phyloP scores from a whole-genome alignment of 2,113 vertebrate genomes.

The Hoplias malabaricus region DNA sequence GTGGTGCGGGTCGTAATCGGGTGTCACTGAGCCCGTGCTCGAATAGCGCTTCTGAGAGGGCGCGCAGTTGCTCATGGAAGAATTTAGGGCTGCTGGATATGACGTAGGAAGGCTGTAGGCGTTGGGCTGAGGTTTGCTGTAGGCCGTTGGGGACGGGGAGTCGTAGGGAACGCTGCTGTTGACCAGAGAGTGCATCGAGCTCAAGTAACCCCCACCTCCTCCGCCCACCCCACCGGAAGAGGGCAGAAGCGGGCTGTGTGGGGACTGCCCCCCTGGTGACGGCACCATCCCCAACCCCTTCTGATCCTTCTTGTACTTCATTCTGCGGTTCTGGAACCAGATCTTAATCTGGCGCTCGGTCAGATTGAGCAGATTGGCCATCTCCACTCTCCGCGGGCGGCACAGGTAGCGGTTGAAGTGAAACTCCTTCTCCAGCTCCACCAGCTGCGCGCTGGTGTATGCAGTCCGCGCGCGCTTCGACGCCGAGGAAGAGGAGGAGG shows the following conservation, averaged over 20 bases:
- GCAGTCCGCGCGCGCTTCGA: constrained; percentile 97
- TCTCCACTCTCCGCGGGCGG: constrained; percentile 92
- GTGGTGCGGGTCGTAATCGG: constrained; percentile 89
- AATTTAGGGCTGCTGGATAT: constrained; percentile 85
- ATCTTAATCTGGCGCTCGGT: constrained; percentile 99
- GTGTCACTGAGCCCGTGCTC: constrained; percentile 83
- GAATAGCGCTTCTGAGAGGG: constrained; percentile 92
- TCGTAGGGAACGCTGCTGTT: constrained; percentile 94
- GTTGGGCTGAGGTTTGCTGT: constrained; percentile 91
- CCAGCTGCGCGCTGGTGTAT: constrained; percentile 98
- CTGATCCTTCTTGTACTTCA: constrained; percentile 99
- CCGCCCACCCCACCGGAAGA: constrained; percentile 77
- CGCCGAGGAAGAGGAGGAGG: no score
- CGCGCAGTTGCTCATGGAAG: constrained; percentile 86
- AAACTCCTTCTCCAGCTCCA: constrained; percentile 99
- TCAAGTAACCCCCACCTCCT: constrained; percentile 83
- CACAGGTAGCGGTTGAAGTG: constrained; percentile 99
- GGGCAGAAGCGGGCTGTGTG: constrained; percentile 87
- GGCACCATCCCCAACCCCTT: constrained; percentile 95
- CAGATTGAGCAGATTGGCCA: constrained; percentile 97
- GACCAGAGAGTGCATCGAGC: constrained; percentile 96
- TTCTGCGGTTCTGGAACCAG: constrained; percentile 99
- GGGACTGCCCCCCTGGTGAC: constrained; percentile 93
- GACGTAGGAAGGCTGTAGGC: constrained; percentile 88
- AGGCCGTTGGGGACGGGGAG: constrained; percentile 89